Percentiles rank a stretch among this genome's conserved stretches.
Conservation (phyloP, 2,797 vertebrate genomes). For the Ceyx erithaca region DNA sequence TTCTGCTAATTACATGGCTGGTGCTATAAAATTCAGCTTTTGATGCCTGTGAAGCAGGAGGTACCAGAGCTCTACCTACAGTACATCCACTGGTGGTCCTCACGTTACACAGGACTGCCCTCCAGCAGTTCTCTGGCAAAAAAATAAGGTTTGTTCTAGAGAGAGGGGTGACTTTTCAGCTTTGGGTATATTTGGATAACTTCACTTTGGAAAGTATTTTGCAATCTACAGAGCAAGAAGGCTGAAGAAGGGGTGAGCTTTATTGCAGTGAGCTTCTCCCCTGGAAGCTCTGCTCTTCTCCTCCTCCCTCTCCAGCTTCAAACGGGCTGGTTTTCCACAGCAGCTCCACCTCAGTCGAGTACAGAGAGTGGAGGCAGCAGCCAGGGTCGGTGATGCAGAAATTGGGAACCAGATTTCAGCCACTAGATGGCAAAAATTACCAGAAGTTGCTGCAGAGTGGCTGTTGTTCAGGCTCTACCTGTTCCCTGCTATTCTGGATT, state of each 20-base stretch:
- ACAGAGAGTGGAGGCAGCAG: background rate
- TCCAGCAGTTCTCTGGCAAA: background rate
- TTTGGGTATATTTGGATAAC: background rate
- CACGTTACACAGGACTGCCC: rapidly evolving
- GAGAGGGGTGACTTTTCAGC: background rate
- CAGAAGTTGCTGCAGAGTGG: background rate
- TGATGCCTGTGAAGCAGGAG: background rate
- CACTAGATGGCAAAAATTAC: conserved; percentile 64
- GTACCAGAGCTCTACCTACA: background rate
- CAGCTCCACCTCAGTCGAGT: background rate
- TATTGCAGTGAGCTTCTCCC: background rate
- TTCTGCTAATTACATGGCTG: background rate
- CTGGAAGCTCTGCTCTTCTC: background rate
- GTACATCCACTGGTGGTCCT: background rate
- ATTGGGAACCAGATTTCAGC: background rate
- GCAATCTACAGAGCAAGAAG: background rate
- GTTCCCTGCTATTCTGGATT: background rate
- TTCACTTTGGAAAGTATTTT: background rate
- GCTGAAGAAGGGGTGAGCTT: background rate
- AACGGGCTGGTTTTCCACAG: background rate
- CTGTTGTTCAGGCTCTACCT: background rate
- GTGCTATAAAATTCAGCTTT: background rate
- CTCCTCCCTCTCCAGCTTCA: background rate
- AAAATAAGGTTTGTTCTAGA: background rate
- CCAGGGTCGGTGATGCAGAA: background rate